Evolutionary conservation across 2,797 vertebrate genomes (phyloP), one percentile per base, ranked within the genome.

Genomic region (Micromesistius poutassou): DNA sequence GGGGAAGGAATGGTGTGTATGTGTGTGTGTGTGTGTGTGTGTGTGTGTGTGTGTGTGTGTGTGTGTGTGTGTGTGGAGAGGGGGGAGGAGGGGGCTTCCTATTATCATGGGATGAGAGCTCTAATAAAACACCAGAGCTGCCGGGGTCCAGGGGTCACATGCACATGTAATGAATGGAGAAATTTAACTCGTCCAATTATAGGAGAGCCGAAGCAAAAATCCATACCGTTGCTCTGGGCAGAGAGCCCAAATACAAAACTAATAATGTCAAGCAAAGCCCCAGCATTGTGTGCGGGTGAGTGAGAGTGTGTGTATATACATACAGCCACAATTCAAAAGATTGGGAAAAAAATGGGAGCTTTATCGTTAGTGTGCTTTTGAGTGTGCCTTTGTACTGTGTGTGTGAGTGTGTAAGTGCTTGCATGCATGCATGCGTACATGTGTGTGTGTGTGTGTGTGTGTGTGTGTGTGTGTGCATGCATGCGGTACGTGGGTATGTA

Each of bases 161-260:
- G 95, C 93, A 96, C 95, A 96, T 96, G 96, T 98, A 97, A 98
- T 97, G 96, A 97, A 97, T 97, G 96, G 96, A 97, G 97, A 97
- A 98, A 98, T 98, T 97, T 97, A 97, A 97, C 96, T 97, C 96
- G 97, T 97, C 96, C 96, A 98, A 98, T 98, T 98, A 98, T 95
- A 97, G 96, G 94, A 25, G 88, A 93, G 92, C 89, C 92, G 94
- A 93, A 94, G 95, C 93, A 94, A 97, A 97, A 98, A 98, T 97
- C 96, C 95, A 98, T 98, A 97, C 95, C 94, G 96, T 96, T 96
- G 96, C 94, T 96, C 96, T 94, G 94, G 96, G 95, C 95, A 95
- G 92, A 94, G 93, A 91, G 96, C 96, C 97, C 94, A 94, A 96
- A 98, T 97, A 96, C 95, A 97, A 97, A 98, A 97, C 96, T 97